Conservation (phyloP, 2,888 invertebrate genomes). For the Tiliacea citrago region DNA sequence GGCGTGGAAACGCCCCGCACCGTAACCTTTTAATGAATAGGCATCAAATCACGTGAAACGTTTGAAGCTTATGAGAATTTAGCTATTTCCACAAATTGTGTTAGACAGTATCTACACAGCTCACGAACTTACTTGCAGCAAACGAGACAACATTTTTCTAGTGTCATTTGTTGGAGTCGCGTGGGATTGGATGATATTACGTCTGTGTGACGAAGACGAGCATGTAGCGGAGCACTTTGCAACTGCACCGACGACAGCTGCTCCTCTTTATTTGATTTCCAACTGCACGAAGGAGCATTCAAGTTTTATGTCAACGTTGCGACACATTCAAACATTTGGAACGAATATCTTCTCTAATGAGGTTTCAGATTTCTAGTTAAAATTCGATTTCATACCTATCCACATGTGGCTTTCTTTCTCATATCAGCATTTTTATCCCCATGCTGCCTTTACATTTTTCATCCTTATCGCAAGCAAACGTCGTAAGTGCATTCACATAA, state of each 20-base stretch:
- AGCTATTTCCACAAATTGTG: constrained; percentile 64
- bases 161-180: constrained; percentile 72
- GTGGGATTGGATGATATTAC: constrained; percentile 76
- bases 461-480: constrained; percentile 42
- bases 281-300: constrained; percentile 78
- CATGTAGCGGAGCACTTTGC: constrained; percentile 77
- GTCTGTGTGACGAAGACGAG: constrained; percentile 81
- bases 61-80: constrained; percentile 65
- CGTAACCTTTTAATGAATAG: constrained; percentile 76
- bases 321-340: constrained; percentile 70
- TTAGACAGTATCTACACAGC: constrained; percentile 51
- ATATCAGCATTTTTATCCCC: constrained; percentile 38
- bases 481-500: constrained; percentile 47
- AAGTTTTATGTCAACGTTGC: constrained; percentile 78
- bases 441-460: constrained; percentile 31
- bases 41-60: constrained; percentile 71
- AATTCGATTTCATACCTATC: constrained; percentile 64
- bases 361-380: constrained; percentile 70
- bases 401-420: constrained; percentile 37
- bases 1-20: constrained; percentile 70
- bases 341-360: constrained; percentile 74
- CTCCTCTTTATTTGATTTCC: constrained; percentile 86
- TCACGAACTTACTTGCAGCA: constrained; percentile 59
- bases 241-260: constrained; percentile 84
- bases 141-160: constrained; percentile 68